Evolutionary conservation across 2,113 vertebrate species (phyloP).

Genomic region (Datnioides undecimradiatus): DNA sequence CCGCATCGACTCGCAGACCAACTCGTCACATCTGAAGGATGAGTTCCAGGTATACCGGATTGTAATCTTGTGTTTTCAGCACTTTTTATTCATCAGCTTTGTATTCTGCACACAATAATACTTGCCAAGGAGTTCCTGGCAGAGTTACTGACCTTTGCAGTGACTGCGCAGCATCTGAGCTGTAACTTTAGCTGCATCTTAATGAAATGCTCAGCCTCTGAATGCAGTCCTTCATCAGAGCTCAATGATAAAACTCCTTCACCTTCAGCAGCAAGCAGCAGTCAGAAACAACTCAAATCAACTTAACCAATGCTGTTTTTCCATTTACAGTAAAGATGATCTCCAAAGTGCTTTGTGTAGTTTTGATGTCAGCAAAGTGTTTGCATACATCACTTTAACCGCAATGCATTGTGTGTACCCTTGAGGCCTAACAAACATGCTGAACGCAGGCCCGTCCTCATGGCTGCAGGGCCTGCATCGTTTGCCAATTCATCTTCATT

Average conservation of each 20-base stretch:
- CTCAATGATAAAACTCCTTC: neutral
- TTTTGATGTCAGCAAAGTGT: neutral
- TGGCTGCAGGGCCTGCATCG: too few species aligned
- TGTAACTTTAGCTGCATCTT: neutral
- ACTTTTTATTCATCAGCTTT: neutral
- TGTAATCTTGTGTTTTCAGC: neutral
- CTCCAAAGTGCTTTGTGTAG: neutral
- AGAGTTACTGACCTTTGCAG: neutral
- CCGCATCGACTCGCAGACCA: constrained; percentile 99
- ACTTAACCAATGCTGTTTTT: too few species aligned
- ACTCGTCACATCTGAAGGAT: constrained; percentile 98
- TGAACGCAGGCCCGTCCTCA: too few species aligned
- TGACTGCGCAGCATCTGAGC: neutral
- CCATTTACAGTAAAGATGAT: neutral
- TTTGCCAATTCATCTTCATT: too few species aligned
- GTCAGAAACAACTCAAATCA: neutral
- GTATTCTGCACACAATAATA: neutral
- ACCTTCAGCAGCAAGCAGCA: neutral
- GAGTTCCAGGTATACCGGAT: constrained; percentile 93
- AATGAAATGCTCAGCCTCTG: neutral
- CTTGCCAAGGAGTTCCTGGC: neutral
- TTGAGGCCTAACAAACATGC: too few species aligned
- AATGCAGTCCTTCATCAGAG: neutral
- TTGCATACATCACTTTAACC: too few species aligned
- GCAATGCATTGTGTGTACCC: neutral